Evolutionary conservation across 1,140 invertebrate genomes (phyloP), one percentile per base, ranked within the genome.

Genomic region (Solen grandis): DNA sequence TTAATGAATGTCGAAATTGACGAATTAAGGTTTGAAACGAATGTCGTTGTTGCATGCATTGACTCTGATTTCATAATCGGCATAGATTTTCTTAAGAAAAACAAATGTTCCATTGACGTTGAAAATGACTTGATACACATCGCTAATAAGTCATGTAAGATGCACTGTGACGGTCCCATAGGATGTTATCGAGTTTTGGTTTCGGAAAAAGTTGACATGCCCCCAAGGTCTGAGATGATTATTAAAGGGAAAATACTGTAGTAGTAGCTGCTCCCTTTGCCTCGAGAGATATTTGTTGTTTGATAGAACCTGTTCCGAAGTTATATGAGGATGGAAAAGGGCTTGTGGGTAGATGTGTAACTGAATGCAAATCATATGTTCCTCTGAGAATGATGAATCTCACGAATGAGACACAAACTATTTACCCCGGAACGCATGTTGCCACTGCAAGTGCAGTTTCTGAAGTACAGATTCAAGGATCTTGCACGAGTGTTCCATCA

Each of bases 41-140:
- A 22, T 10, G 29, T 70, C 33, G 46, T 54, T 1, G 50, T 70
- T n/a, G n/a, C n/a, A n/a, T n/a, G n/a, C n/a, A n/a, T n/a, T n/a
- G n/a, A n/a, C n/a, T n/a, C n/a, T n/a, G 46, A 54, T 63, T 57
- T 27, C 57, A 77, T 82, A 27, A 36, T 74, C 0, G 52, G 80
- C n/a, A 36, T 76, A n/a, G 72, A 75, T 60, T 76, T 75, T 27
- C n/a, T 81, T 1, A 81, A 74, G 29, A 8, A 1, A 38, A 16
- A 29, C 36, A 41, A 52, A 31, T 31, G 25, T 41, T 22, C 22
- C 5, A 22, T 77, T 41, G 73, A 65, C 62, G 63, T 50, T 8
- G 14, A 22, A 36, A 41, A 25, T 35, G 55, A 62, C 0, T 31
- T 35, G 4, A 63, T 57, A 38, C 19, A 33, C 4, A 1, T 80